phyloP scores from a whole-genome alignment of 2,888 invertebrate genomes.

The Hyposoter didymator region DNA sequence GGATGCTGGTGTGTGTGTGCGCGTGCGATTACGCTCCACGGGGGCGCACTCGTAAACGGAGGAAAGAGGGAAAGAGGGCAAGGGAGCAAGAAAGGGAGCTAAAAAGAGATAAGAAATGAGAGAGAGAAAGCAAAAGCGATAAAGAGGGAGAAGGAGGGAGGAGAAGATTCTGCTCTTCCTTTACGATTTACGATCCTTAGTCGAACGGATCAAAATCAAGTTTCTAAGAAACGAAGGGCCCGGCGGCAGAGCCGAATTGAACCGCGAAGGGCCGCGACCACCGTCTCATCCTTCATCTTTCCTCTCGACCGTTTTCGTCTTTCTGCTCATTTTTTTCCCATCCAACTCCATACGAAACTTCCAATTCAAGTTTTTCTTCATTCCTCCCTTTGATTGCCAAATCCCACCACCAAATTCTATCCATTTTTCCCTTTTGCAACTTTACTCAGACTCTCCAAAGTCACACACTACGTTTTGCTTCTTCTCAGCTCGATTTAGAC shows the following conservation, averaged over 20 bases:
- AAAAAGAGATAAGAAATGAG: neutral
- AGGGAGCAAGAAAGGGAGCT: neutral
- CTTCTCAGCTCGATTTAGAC: neutral
- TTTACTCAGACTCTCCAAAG: neutral
- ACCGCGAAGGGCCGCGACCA: conserved; percentile 24
- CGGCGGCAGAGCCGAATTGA: conserved; percentile 42
- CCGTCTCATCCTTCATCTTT: conserved; percentile 35
- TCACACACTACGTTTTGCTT: neutral
- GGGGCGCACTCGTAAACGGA: conserved; percentile 40
- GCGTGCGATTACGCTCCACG: conserved; percentile 29
- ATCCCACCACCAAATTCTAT: conserved; percentile 4
- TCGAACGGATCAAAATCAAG: conserved; percentile 58
- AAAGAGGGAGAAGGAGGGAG: neutral
- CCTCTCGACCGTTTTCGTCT: neutral
- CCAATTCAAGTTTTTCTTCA: conserved; percentile 24
- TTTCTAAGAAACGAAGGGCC: conserved; percentile 55
- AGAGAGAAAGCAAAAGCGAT: neutral
- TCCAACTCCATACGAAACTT: neutral
- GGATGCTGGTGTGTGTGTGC: conserved; percentile 49
- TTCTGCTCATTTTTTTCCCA: conserved; percentile 1
- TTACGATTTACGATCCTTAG: conserved; percentile 40
- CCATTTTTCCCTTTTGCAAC: neutral
- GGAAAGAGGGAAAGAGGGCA: conserved; percentile 3
- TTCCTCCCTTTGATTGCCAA: conserved; percentile 14
- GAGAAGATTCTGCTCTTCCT: conserved; percentile 12